Evolutionary conservation across 2,888 invertebrate species (phyloP), one percentile per base, ranked within the genome.

Genomic region (Hypolimnas misippus): DNA sequence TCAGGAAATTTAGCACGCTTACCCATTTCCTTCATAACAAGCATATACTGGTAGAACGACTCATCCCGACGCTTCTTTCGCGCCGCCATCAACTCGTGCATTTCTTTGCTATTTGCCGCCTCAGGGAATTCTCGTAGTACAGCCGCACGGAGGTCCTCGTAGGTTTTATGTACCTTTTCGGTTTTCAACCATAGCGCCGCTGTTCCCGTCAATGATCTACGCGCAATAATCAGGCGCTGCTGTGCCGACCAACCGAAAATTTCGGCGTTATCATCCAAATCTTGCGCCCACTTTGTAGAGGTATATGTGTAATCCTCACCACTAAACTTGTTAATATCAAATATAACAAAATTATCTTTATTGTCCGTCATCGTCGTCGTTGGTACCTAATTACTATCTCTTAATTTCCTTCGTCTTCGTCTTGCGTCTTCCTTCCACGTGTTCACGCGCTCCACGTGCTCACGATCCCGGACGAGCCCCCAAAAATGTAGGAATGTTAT

Each of bases 211-310:
- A 74, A 55, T 0, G 61, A 65, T 19, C 68, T 29, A 5, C 75
- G 58, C 0, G 70, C 73, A 2, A 72, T 52, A 3, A 73, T 62
- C 1, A 74, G 55, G 10, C 57, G 63, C 38, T 73, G 73, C 7
- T 51, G 62, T n/a, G 61, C 40, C 0, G 58, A 66, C 49, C 54
- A 54, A 6, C 67, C 67, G 50, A 71, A 73, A 7, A 73, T 68
- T n/a, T 73, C 72, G 0, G 66, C 66, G 35, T 73, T 71, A 8
- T 74, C 72, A 0, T 72, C 74, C 0, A 70, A 38, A 21, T 72
- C 70, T 16, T 69, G 63, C 0, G 58, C 35, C 70, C 73, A 73
- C 16, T 61, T 62, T 3, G 53, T 7, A 3, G 64, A 55, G 3
- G 57, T 57, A 8, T 60, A 55, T 6, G 65, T 57, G 49, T 56